phyloP scores from a whole-genome alignment of 2,888 invertebrate genomes.

The Andrena fulva region DNA sequence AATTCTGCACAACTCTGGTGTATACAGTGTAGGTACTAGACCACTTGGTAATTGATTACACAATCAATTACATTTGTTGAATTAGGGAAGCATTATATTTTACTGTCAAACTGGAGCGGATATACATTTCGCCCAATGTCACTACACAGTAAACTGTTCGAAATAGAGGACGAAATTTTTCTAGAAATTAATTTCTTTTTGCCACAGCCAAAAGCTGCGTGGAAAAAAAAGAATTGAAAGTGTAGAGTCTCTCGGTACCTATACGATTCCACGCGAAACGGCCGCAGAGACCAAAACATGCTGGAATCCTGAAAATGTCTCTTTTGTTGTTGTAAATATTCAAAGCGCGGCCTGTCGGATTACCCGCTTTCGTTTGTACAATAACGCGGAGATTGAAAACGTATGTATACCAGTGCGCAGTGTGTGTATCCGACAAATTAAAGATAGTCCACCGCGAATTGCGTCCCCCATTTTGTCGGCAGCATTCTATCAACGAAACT shows the following conservation, averaged over 20 bases:
- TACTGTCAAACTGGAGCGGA: neutral
- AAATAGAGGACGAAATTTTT: neutral
- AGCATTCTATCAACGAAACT: conserved; percentile 33
- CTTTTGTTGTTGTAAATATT: conserved; percentile 58
- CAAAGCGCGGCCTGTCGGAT: conserved; percentile 56
- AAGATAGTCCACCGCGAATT: conserved; percentile 52
- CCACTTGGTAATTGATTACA: no score
- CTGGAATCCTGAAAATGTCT: conserved; percentile 30
- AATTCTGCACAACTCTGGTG: no score
- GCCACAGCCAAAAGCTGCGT: neutral
- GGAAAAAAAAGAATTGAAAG: conserved; percentile 4
- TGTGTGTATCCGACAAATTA: conserved; percentile 59
- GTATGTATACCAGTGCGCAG: conserved; percentile 24
- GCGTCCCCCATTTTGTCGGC: conserved; percentile 41
- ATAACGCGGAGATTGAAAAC: conserved; percentile 47
- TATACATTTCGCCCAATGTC: neutral
- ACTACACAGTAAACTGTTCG: neutral
- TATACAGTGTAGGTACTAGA: no score
- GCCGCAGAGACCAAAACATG: neutral
- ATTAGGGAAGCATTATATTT: neutral
- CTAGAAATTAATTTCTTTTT: neutral
- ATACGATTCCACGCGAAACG: neutral
- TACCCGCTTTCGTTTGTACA: conserved; percentile 48
- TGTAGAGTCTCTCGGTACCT: neutral
- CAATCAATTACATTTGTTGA: no score